Evolutionary conservation across 2,113 vertebrate genomes (phyloP), one percentile per base, ranked within the genome.

Genomic region (Typhlomys cinereus): DNA sequence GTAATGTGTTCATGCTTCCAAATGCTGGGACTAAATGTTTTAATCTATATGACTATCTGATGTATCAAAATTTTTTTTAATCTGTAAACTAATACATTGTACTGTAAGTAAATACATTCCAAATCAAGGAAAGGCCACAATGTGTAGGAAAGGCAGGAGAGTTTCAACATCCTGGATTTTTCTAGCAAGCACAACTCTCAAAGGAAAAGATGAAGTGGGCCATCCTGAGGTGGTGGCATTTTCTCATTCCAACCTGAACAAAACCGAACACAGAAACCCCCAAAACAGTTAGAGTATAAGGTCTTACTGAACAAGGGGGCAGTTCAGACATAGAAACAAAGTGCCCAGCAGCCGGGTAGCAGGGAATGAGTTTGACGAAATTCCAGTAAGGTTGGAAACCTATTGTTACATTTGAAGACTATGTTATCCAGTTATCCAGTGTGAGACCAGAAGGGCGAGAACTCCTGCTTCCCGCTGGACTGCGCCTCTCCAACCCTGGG

Each of bases 341-440:
- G 85, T 13, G 61, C 29, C 74, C 85, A 57, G 81, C 18, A 70
- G 52, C n/a, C 29, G 71, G 13, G 69, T 87, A n/a, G 62, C 62
- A 61, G 66, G 80, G 94, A 31, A 69, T 8, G 29, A 52, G 62
- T 9, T 2, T 87, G 74, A 64, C 69, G 52, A 29, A 92, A 81
- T 80, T 88, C 41, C 74, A 82, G 85, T 36, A 69, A 96, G 76
- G 92, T 66, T n/a, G 79, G 70, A 89, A 89, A 86, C 59, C 93
- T 70, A 71, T 61, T 90, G 54, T 23, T 31, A 62, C 9, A 94
- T 57, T 71, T 48, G 85, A 73, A 91, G 91, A 89, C 29, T 50
- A 54, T 69, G 89, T 21, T 23, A 17, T 36, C 73, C n/a, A 29
- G 29, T 70, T 66, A 39, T 6, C 41, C 34, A 69, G 7, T 0